phyloP scores from a whole-genome alignment of 2,797 vertebrate species.

The Sphaeramia orbicularis region DNA sequence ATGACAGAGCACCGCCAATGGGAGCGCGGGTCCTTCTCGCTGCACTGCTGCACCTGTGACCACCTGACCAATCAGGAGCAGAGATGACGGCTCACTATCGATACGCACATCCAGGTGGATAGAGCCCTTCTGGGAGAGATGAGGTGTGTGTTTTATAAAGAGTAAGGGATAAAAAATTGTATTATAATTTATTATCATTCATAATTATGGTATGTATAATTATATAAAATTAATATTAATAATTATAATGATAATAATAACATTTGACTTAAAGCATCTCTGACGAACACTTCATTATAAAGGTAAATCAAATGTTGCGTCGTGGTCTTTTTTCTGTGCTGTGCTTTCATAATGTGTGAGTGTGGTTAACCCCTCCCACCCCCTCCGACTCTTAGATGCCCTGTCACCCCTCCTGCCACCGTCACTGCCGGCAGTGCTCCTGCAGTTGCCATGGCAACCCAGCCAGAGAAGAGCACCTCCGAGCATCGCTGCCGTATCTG shows the following conservation, averaged over 20 bases:
- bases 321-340: background rate
- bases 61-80: slow-evolving; percentile 78
- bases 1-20: slow-evolving; percentile 79
- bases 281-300: too few relatives aligned
- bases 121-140: background rate
- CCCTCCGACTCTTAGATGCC: slow-evolving; percentile 87
- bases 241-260: too few relatives aligned
- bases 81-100: slow-evolving; percentile 76
- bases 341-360: slow-evolving; percentile 4
- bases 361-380: slow-evolving; percentile 31
- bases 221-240: too few relatives aligned
- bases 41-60: slow-evolving; percentile 79
- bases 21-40: slow-evolving; percentile 75
- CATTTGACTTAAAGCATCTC: too few relatives aligned
- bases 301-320: too few relatives aligned
- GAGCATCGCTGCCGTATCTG: slow-evolving; percentile 99
- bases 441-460: slow-evolving; percentile 91
- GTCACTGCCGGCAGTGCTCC: slow-evolving; percentile 91
- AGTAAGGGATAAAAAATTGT: too few relatives aligned
- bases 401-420: slow-evolving; percentile 92
- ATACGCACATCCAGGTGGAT: slow-evolving; percentile 63
- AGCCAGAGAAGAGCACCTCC: slow-evolving; percentile 91
- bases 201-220: too few relatives aligned
- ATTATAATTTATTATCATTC: too few relatives aligned
- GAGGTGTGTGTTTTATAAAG: slow-evolving; percentile 49